Evolutionary conservation across 1,140 invertebrate genomes (phyloP).

Genomic region (Drosophila truncata): DNA sequence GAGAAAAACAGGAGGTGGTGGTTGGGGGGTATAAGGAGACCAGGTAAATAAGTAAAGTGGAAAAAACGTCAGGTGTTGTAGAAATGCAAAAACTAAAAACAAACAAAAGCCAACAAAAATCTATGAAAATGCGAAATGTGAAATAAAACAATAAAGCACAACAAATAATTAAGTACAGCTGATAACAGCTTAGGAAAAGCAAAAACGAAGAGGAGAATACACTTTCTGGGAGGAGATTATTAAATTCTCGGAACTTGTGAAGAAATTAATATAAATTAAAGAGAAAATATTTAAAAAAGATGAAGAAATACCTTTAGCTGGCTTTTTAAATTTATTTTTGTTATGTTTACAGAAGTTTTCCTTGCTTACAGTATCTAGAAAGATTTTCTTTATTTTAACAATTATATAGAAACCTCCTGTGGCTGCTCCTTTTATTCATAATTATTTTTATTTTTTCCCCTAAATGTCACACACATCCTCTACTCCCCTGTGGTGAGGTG

Average conservation of each 20-base stretch:
- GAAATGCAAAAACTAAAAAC: constrained; percentile 62
- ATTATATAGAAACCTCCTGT: neutral
- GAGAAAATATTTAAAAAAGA: neutral
- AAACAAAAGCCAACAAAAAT: constrained; percentile 34
- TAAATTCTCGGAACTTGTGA: too few relatives aligned
- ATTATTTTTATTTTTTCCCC: neutral
- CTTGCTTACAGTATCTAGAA: too few relatives aligned
- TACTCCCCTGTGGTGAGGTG: neutral
- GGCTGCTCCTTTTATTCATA: neutral
- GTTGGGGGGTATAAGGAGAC: constrained; percentile 1
- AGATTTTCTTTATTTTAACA: neutral
- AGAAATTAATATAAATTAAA: neutral
- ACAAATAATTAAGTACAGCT: neutral
- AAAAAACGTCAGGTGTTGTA: constrained; percentile 77
- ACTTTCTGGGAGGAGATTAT: neutral
- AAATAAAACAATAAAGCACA: constrained; percentile 33
- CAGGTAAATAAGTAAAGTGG: constrained; percentile 72
- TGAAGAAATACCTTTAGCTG: neutral
- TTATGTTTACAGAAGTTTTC: neutral
- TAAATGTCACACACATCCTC: neutral
- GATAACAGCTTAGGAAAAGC: neutral
- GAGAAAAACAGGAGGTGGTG: neutral
- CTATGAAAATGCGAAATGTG: constrained; percentile 24
- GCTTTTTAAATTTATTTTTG: neutral
- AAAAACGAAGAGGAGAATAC: neutral